A percentile compares a stretch with the other conserved stretches of the same genome.
Conservation (phyloP, 2,113 vertebrate species). For the Leucopsar rothschildi region DNA sequence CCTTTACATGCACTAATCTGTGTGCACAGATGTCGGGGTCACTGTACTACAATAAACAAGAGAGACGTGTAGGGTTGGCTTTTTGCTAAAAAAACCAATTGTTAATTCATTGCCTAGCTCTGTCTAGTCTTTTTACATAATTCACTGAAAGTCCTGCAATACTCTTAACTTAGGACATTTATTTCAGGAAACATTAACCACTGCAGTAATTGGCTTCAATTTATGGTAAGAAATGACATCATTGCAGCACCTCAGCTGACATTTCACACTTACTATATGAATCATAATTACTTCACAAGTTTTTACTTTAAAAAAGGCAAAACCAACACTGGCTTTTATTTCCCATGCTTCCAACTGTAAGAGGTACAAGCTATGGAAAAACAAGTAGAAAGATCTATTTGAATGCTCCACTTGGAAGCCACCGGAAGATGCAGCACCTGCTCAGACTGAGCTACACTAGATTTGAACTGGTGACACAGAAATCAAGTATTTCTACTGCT, state of each 20-base stretch:
- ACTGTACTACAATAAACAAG: neutral
- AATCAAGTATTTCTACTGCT: neutral
- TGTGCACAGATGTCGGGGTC: neutral
- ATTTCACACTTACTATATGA: neutral
- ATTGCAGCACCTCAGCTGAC: neutral
- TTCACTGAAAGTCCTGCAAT: neutral
- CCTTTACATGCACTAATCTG: neutral
- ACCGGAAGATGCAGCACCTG: neutral
- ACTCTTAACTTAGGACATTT: neutral
- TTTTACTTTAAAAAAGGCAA: neutral
- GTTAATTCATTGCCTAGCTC: neutral
- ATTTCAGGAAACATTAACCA: neutral
- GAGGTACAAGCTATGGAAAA: neutral
- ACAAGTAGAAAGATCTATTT: neutral
- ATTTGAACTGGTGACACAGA: neutral
- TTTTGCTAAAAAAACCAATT: neutral
- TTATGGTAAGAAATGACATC: neutral
- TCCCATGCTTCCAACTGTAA: neutral
- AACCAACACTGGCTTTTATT: neutral
- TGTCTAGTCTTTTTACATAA: neutral
- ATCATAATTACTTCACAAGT: neutral
- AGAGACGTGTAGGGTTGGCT: fast-evolving
- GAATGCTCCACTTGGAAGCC: neutral
- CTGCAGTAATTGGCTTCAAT: neutral
- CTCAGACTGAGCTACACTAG: neutral